These are phyloP conservation scores for Ammodytes marinus DNA, from an alignment of 2,113 vertebrate genomes.

Conservation along the genomic window DNA sequence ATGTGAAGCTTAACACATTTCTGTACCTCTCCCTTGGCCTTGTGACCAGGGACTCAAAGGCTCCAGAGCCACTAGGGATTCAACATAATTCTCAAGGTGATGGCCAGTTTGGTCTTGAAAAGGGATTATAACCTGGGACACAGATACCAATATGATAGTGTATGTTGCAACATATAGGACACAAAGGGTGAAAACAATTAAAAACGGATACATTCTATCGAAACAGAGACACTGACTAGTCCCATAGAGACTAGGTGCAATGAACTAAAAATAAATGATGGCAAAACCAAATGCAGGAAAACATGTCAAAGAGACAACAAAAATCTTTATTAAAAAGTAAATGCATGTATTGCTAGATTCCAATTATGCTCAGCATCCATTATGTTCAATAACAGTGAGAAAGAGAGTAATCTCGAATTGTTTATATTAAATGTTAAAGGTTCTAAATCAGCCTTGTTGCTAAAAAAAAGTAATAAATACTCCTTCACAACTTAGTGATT, in stretches of 20 bases:
- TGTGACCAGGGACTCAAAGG: neutral
- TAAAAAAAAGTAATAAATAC: neutral
- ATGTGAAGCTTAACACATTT: neutral
- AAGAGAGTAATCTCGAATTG: neutral
- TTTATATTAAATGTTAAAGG: neutral
- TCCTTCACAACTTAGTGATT: neutral
- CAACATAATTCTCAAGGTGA: neutral
- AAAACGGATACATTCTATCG: too few species aligned
- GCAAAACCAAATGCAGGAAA: neutral
- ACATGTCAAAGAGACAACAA: neutral
- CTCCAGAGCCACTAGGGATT: neutral
- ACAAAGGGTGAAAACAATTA: neutral
- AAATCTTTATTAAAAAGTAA: slow-evolving; percentile 20
- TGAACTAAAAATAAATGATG: neutral
- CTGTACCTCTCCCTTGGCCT: neutral
- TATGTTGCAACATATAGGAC: neutral
- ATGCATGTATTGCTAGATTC: neutral
- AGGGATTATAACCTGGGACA: neutral
- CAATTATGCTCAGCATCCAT: neutral
- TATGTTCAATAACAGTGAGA: neutral
- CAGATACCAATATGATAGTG: neutral
- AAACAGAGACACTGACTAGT: neutral
- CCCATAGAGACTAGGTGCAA: neutral
- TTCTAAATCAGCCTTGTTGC: neutral
- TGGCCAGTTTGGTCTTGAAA: neutral